phyloP scores from a whole-genome alignment of 2,113 vertebrate species.

The Murina feae region DNA sequence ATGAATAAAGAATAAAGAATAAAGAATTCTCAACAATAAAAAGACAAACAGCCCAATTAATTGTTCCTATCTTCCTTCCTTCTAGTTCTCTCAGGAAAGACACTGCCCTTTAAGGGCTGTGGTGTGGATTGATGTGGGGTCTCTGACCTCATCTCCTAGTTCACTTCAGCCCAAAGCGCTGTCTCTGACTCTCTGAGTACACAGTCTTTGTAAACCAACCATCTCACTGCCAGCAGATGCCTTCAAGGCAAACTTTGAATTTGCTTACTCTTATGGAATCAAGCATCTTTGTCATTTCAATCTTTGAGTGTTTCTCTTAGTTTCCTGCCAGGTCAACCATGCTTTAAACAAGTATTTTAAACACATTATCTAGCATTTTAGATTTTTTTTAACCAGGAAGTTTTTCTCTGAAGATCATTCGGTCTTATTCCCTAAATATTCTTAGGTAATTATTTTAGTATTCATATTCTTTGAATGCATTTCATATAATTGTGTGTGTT shows the following conservation, averaged over 20 bases:
- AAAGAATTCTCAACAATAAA: too few relatives aligned
- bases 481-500: not conserved
- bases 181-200: not conserved
- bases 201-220: not conserved
- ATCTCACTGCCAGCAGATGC: not conserved
- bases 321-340: constrained; percentile 14
- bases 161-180: not conserved
- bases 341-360: constrained; percentile 33
- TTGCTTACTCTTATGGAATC: constrained; percentile 37
- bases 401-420: not conserved
- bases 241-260: constrained; percentile 12
- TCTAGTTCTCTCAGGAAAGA: not conserved
- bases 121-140: not conserved
- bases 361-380: not conserved
- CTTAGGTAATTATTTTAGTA: not conserved
- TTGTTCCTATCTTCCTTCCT: not conserved
- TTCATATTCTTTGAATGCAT: not conserved
- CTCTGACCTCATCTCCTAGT: not conserved
- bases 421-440: not conserved
- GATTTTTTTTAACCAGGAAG: not conserved
- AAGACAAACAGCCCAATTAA: not conserved
- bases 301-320: not conserved
- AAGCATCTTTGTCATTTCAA: constrained; percentile 40
- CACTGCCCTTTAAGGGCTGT: not conserved
- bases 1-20: too few relatives aligned